A percentile compares a stretch with the other conserved stretches of the same genome.
Conservation (phyloP, 2,888 invertebrate genomes). For the Osmoderma eremita region DNA sequence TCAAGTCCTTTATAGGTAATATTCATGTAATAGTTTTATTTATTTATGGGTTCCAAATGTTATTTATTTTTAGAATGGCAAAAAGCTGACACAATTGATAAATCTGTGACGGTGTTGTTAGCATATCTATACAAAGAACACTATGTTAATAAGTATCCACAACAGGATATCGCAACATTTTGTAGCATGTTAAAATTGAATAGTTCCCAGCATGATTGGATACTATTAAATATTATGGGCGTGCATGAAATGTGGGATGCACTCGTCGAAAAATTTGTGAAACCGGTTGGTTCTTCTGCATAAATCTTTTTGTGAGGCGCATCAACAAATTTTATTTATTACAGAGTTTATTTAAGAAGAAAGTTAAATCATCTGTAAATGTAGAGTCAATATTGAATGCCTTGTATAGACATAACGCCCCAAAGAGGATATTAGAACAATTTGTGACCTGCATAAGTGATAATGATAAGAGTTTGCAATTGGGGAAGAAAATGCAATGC, state of each 20-base stretch:
- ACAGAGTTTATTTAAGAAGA: slow-evolving; percentile 67
- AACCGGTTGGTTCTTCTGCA: slow-evolving; percentile 52
- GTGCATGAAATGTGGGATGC: slow-evolving; percentile 56
- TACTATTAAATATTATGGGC: slow-evolving; percentile 56
- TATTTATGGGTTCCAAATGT: background rate
- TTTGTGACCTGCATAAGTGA: slow-evolving; percentile 57
- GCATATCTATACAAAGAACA: slow-evolving; percentile 54
- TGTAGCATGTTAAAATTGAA: slow-evolving; percentile 57
- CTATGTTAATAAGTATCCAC: slow-evolving; percentile 50
- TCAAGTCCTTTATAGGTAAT: slow-evolving; percentile 55
- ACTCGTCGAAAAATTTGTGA: slow-evolving; percentile 53
- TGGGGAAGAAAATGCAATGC: slow-evolving; percentile 74
- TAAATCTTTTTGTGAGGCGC: background rate
- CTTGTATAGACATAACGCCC: slow-evolving; percentile 58
- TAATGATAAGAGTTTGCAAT: slow-evolving; percentile 67
- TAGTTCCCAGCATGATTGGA: slow-evolving; percentile 60
- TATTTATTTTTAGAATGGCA: slow-evolving; percentile 24
- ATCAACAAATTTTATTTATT: slow-evolving; percentile 42
- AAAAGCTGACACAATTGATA: slow-evolving; percentile 15
- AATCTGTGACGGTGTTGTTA: slow-evolving; percentile 56
- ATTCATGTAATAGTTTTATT: slow-evolving; percentile 8
- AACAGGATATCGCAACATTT: slow-evolving; percentile 53
- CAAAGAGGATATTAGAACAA: slow-evolving; percentile 62
- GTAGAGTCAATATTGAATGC: slow-evolving; percentile 55
- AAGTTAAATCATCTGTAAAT: slow-evolving; percentile 56